Conservation (phyloP, 35 echinoderm and acorn worm genomes). For the Diadema setosum region DNA sequence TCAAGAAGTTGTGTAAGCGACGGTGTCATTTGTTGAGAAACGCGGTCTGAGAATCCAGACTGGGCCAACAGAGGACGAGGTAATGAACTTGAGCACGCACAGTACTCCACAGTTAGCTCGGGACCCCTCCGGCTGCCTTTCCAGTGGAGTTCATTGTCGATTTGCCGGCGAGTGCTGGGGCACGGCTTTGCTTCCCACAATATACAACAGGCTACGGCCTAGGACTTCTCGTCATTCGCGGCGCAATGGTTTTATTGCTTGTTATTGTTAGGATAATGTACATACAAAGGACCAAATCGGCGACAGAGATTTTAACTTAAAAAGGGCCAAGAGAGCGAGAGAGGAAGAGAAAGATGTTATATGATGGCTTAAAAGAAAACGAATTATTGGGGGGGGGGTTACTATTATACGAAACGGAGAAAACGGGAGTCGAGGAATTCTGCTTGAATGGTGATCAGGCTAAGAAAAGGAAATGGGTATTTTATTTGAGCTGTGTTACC, state of each 20-base stretch:
- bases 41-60: neutral
- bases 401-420: neutral
- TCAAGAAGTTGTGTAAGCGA: neutral
- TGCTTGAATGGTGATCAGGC: neutral
- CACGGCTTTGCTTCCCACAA: neutral
- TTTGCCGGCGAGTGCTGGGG: neutral
- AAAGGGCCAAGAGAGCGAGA: neutral
- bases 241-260: slow-evolving; percentile 12
- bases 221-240: neutral
- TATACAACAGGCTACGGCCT: neutral
- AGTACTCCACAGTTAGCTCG: neutral
- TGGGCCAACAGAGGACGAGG: neutral
- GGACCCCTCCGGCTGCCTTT: neutral
- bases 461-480: neutral
- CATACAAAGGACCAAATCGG: neutral
- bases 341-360: neutral
- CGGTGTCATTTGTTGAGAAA: neutral
- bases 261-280: slow-evolving; percentile 2
- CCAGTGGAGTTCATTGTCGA: neutral
- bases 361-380: neutral
- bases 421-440: neutral
- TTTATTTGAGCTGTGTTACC: neutral
- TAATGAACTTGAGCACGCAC: slow-evolving; percentile 24
- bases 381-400: neutral
- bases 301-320: neutral